Percentiles rank a stretch among this genome's conserved stretches.
Evolutionary conservation across 2,113 vertebrate species (phyloP).

Genomic region (Ginglymostoma cirratum): DNA sequence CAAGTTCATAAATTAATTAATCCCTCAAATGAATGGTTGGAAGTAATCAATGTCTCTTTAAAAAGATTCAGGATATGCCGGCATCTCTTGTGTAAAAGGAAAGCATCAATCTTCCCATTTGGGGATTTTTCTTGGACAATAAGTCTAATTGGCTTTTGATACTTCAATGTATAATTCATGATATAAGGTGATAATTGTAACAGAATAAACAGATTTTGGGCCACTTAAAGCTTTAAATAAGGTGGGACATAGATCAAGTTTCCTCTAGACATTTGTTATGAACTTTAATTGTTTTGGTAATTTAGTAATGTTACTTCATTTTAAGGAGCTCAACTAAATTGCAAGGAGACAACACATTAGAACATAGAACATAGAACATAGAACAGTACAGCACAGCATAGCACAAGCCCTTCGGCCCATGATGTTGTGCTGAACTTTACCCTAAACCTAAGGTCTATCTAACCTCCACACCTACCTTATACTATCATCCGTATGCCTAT

Average conservation of each 20-base stretch:
- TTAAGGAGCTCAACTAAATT: not conserved
- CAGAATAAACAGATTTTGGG: not conserved
- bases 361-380: too few relatives aligned
- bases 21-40: slow-evolving; percentile 73
- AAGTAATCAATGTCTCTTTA: slow-evolving; percentile 82
- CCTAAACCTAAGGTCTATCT: too few relatives aligned
- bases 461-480: too few relatives aligned
- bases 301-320: not conserved
- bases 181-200: not conserved
- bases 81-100: slow-evolving; percentile 10
- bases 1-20: slow-evolving; percentile 99
- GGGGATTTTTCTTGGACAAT: not conserved
- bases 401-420: too few relatives aligned
- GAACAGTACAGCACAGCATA: too few relatives aligned
- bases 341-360: too few relatives aligned
- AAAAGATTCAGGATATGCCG: slow-evolving; percentile 58
- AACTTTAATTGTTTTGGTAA: not conserved
- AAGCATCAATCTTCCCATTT: slow-evolving; percentile 20
- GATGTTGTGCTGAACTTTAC: too few relatives aligned
- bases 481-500: too few relatives aligned
- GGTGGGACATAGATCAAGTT: not conserved
- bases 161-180: not conserved
- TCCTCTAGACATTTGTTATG: not conserved
- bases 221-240: slow-evolving; percentile 12
- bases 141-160: slow-evolving; percentile 26